Base-by-base conservation (phyloP, 2,797 vertebrate species). In the Todus mexicanus region DNA sequence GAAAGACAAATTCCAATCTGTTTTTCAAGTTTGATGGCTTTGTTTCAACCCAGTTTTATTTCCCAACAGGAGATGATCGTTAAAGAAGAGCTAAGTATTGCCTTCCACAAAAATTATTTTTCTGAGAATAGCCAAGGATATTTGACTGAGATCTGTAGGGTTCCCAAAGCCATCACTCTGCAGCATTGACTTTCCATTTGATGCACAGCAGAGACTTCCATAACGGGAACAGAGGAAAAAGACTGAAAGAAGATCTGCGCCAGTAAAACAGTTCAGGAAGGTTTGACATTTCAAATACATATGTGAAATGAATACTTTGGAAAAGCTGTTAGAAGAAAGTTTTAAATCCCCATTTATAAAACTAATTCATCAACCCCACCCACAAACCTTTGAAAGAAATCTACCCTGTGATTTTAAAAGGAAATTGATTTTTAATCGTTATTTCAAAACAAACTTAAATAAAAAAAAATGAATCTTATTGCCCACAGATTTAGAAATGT, bases 371-470 rank as follows among this genome's bases (percentile, higher is more conserved):
- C 56, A 72, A n/a, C 23, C 43, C 42, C 4, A 0, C 33, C 35
- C 54, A 1, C 2, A 0, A 88, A 89, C 51, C 35, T 84, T n/a
- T 78, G 66, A 92, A 94, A 95, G 43, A 96, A 88, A 81, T 81
- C 56, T 94, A 81, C 59, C 81, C 59, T 72, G 56, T 91, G 63
- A 54, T 81, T 92, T 95, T 69, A 45, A 93, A 95, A 91, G 76
- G 56, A 93, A 96, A 88, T 33, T 72, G 66, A 90, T 91, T 96
- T 94, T 96, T 96, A 96, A 95, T 93, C 88, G 79, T 90, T 89
- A 16, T 94, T 95, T 93, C 66, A 93, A 92, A 91, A 94, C 69
- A 94, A 90, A 68, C 66, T 94, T 94, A 87, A 96, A 96, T 84
- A 80, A 38, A 84, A 91, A 73, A 70, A 60, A 4, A 29, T 12